Evolutionary conservation across 2,113 vertebrate species (phyloP), one percentile per base, ranked within the genome.

Genomic region (Lathamus discolor): DNA sequence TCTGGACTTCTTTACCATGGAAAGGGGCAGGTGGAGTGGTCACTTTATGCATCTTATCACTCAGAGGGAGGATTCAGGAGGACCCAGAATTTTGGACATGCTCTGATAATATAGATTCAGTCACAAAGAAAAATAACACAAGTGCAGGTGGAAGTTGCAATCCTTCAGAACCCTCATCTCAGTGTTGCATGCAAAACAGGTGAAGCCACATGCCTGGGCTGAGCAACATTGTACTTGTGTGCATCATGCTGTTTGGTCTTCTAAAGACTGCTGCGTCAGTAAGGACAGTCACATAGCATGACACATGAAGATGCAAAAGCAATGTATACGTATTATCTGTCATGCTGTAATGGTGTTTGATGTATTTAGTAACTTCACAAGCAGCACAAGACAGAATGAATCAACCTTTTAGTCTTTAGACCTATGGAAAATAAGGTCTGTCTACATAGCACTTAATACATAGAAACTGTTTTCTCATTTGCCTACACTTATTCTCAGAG

Each of bases 211-310:
- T 8, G 12, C 10, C 23, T 54, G 44, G 23, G 9, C 39, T 41
- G n/a, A 86, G 37, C 9, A 41, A 10, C 41, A 33, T 1, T 1
- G 35, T 57, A 33, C 9, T 41, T 25, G 7, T 35, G 12, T 5
- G 1, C 5, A 0, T 68, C 10, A 3, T 23, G 44, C 6, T 2
- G 0, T 48, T 48, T 43, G 20, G 16, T 52, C 8, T 82, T 13
- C 54, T 66, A 46, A 62, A 83, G 19, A 62, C 15, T 69, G 43
- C 11, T 64, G 28, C 9, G 33, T 8, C 43, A 43, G 17, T 62
- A 49, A 57, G 33, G 6, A 10, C 17, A 68, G 35, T 41, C 69
- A 62, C 16, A 35, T 57, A 41, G 27, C 9, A 17, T 41, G 35
- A 17, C 16, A 10, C 25, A 37, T 2, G 25, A 5, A 66, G 28